Evolutionary conservation across 1,140 invertebrate genomes (phyloP).

Genomic region (Zelostemma sp.): DNA sequence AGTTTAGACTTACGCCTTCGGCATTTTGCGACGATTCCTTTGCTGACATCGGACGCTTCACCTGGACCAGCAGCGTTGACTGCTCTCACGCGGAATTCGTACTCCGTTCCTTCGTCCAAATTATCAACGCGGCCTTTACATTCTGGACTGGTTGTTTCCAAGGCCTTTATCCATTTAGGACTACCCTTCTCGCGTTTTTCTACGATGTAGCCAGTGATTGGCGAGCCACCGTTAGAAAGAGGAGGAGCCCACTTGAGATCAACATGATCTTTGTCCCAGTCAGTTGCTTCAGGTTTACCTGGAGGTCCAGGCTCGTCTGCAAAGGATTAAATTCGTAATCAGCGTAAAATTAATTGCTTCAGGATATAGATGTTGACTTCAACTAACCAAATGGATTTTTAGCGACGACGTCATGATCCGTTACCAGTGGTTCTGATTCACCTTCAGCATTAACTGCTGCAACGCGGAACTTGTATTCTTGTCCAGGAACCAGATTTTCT

Average conservation of each 20-base stretch:
- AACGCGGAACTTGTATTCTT: conserved; percentile 98
- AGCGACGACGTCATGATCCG: conserved; percentile 90
- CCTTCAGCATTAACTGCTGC: conserved; percentile 96
- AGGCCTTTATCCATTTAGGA: conserved; percentile 88
- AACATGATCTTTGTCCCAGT: conserved; percentile 96
- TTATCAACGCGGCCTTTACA: conserved; percentile 84
- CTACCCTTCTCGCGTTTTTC: conserved; percentile 92
- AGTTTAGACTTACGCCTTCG: conserved; percentile 81
- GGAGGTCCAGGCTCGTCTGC: conserved; percentile 92
- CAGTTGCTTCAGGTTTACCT: conserved; percentile 87
- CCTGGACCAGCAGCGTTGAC: conserved; percentile 84
- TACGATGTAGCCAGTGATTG: conserved; percentile 93
- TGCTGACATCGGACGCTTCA: conserved; percentile 80
- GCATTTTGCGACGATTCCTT: conserved; percentile 84
- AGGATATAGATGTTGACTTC: too few relatives aligned
- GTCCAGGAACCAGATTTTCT: conserved; percentile 87
- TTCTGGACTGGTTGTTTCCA: conserved; percentile 81
- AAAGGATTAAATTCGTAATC: too few relatives aligned
- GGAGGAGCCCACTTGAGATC: conserved; percentile 94
- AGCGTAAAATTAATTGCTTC: too few relatives aligned
- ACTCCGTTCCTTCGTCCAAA: conserved; percentile 87
- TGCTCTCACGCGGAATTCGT: conserved; percentile 90
- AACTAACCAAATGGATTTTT: conserved; percentile 96
- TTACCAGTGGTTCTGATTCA: conserved; percentile 91
- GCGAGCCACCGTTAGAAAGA: conserved; percentile 89